Evolutionary conservation across 2,888 invertebrate genomes (phyloP), one percentile per base, ranked within the genome.

Genomic region (Philereme vetulata): DNA sequence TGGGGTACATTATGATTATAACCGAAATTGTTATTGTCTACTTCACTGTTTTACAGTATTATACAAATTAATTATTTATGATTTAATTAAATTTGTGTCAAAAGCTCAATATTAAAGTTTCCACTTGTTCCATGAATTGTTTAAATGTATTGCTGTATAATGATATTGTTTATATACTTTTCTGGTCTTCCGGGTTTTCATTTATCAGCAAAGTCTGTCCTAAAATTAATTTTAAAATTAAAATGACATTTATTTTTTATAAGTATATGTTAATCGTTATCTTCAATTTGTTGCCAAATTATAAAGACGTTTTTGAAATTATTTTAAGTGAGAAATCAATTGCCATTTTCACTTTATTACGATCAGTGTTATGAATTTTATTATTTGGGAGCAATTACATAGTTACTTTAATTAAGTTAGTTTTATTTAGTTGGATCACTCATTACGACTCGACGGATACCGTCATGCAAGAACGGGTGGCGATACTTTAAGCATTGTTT

Each of bases 61-160:
- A 87, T 69, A 76, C 83, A 85, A 79, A 82, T 68, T 71, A 74
- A n/a, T n/a, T n/a, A n/a, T n/a, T 75, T 77, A 68, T 71, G 63
- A 65, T 60, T 53, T 72, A 75, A 80, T 83, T 77, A 71, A 79
- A 79, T 80, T 74, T 78, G 83, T 86, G 88, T 90, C 88, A 82
- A 85, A 86, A 84, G 88, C 89, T 89, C 90, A 88, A 90, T 84
- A 75, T 80, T 76, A 79, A 79, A 74, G 71, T 75, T 60, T 59
- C 49, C 51, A 51, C 38, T 32, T 50, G 53, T 38, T 57, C 49
- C 49, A 52, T 50, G 32, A 43, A 35, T 55, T 47, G 38, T 61
- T 52, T 45, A 33, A 5, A 6, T 44, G 5, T 33, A 43, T 44
- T 44, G 32, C 36, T 49, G 49, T 8, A 32, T 45, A 51, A 48